These are phyloP conservation scores for Isaurus tuberculatus DNA, from an alignment of 92 coral and sea anemone species.

Conservation along the genomic window DNA sequence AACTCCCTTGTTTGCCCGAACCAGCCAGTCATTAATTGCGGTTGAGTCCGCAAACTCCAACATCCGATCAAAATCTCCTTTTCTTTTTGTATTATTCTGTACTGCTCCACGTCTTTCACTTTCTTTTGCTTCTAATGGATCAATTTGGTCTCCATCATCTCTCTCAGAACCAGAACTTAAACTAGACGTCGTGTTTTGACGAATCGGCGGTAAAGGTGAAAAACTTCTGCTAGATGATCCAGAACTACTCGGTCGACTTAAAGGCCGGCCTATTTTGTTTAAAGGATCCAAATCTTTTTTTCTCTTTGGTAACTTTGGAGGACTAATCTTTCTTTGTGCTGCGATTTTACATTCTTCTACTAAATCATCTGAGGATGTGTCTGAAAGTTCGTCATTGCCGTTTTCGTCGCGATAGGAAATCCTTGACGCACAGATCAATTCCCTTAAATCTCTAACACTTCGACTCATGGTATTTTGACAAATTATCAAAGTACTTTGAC, in stretches of 20 bases:
- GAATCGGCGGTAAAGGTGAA: constrained; percentile 88
- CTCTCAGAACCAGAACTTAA: constrained; percentile 55
- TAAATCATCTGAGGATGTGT: constrained; percentile 27
- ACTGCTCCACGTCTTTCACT: constrained; percentile 41
- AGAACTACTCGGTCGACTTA: constrained; percentile 72
- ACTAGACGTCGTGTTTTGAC: constrained; percentile 36
- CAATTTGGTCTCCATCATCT: no score
- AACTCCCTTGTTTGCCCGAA: constrained; percentile 72
- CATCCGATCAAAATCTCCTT: constrained; percentile 70
- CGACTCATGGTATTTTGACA: constrained; percentile 64
- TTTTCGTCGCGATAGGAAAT: constrained; percentile 90
- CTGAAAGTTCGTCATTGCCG: constrained; percentile 50
- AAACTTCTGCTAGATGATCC: constrained; percentile 70
- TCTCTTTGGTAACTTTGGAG: constrained; percentile 75
- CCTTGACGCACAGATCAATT: constrained; percentile 87
- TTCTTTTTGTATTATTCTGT: constrained; percentile 44
- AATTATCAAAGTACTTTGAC: no score
- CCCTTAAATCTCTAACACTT: constrained; percentile 89
- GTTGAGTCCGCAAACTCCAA: constrained; percentile 77
- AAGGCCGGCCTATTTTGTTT: constrained; percentile 28
- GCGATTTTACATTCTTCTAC: constrained; percentile 39
- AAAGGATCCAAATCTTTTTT: constrained; percentile 57
- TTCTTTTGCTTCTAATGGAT: neutral
- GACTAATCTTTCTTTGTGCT: constrained; percentile 40
- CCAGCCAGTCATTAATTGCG: constrained; percentile 80